Evolutionary conservation across 2,113 vertebrate genomes (phyloP).

Genomic region (Seriola rivoliana): DNA sequence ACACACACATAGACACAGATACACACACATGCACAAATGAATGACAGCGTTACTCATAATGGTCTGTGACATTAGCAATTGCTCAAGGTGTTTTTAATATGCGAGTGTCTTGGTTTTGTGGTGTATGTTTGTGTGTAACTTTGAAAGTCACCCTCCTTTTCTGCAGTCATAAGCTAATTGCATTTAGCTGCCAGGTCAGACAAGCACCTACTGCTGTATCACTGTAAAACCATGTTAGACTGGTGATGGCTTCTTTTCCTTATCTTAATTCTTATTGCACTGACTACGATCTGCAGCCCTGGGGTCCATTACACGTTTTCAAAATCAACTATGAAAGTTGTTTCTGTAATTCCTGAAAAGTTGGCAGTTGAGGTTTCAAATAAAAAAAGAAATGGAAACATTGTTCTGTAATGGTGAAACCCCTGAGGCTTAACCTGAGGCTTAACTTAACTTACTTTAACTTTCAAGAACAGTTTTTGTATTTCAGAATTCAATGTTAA

Average conservation of each 20-base stretch:
- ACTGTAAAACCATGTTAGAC: slow-evolving; percentile 7
- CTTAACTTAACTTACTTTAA: slow-evolving; percentile 10
- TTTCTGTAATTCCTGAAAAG: slow-evolving; percentile 32
- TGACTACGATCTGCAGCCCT: neutral
- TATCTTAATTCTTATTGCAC: slow-evolving; percentile 20
- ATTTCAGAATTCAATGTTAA: slow-evolving; percentile 17
- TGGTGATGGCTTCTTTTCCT: slow-evolving; percentile 22
- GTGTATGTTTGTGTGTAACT: neutral
- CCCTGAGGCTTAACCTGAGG: slow-evolving; percentile 5
- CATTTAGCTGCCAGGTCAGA: slow-evolving; percentile 11
- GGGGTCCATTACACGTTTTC: slow-evolving; percentile 26
- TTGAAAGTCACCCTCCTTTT: slow-evolving; percentile 22
- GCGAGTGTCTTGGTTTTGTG: neutral
- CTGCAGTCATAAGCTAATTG: slow-evolving; percentile 17
- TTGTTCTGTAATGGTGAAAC: slow-evolving; percentile 30
- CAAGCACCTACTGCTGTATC: slow-evolving; percentile 10
- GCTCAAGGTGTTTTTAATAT: slow-evolving; percentile 22
- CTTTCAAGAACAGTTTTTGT: slow-evolving; percentile 15
- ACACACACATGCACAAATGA: slow-evolving; percentile 7
- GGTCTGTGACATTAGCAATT: slow-evolving; percentile 22
- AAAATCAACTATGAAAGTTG: slow-evolving; percentile 20
- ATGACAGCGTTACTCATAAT: slow-evolving; percentile 29
- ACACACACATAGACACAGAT: neutral
- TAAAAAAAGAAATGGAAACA: slow-evolving; percentile 15
- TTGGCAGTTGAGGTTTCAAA: slow-evolving; percentile 27